Evolutionary conservation across 1,140 invertebrate genomes (phyloP).

Genomic region (Pseudomyrmex flavicornis): DNA sequence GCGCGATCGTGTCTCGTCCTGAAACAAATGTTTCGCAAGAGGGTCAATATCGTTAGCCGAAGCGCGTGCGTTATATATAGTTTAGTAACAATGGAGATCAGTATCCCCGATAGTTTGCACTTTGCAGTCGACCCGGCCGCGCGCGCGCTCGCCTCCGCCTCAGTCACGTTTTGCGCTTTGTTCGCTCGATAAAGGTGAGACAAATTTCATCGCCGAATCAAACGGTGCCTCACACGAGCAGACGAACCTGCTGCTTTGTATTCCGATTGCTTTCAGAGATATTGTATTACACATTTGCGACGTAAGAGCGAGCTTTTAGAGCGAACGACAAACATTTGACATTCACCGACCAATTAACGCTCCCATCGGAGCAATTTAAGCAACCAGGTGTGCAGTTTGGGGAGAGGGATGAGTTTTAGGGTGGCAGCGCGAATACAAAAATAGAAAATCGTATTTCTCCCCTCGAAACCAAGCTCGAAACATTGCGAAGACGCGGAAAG

Average conservation of each 20-base stretch:
- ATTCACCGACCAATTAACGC: no score
- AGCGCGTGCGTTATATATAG: slow-evolving; percentile 20
- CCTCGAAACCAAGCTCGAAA: no score
- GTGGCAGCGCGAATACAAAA: no score
- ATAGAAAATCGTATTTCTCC: no score
- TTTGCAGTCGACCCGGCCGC: slow-evolving; percentile 42
- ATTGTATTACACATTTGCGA: background rate
- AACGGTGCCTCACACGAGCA: background rate
- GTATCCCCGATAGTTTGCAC: slow-evolving; percentile 55
- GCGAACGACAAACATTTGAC: no score
- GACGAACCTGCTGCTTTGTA: background rate
- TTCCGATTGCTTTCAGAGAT: background rate
- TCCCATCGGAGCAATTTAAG: no score
- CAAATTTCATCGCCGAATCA: slow-evolving; percentile 59
- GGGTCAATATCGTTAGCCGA: slow-evolving; percentile 50
- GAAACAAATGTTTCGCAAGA: slow-evolving; percentile 53
- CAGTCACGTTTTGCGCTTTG: slow-evolving; percentile 50
- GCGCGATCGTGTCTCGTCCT: slow-evolving; percentile 1
- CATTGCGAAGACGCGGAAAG: no score
- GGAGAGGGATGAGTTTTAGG: no score
- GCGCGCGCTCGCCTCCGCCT: background rate
- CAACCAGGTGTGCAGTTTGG: no score
- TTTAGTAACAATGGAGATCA: slow-evolving; percentile 54
- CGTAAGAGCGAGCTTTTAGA: no score
- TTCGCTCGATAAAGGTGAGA: slow-evolving; percentile 57